phyloP scores from a whole-genome alignment of 2,888 invertebrate genomes.

The Tryphoninae sp. region DNA sequence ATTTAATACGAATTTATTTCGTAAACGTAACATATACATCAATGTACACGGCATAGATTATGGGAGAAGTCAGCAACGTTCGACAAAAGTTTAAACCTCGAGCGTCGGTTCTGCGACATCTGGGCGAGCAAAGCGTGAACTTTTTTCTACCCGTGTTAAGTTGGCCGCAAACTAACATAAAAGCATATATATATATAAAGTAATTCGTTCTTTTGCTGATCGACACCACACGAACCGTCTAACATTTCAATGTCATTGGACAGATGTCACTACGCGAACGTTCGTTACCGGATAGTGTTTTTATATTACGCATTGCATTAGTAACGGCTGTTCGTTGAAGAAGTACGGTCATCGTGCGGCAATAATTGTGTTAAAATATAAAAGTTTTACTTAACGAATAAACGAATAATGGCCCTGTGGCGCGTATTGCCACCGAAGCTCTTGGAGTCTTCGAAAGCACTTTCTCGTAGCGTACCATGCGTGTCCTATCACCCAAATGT shows the following conservation, averaged over 20 bases:
- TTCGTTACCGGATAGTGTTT: neutral
- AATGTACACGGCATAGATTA: no score
- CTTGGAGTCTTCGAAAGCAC: constrained; percentile 68
- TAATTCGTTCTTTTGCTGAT: no score
- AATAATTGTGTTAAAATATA: constrained; percentile 27
- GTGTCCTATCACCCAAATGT: constrained; percentile 90
- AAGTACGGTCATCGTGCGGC: constrained; percentile 31
- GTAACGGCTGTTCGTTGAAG: neutral
- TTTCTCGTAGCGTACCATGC: constrained; percentile 82
- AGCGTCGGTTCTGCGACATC: no score
- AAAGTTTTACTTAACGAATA: constrained; percentile 17
- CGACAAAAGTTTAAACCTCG: no score
- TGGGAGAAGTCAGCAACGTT: no score
- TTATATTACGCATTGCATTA: neutral
- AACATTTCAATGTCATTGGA: neutral
- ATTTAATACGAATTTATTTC: no score
- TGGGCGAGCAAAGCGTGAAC: no score
- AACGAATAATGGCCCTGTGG: constrained; percentile 73
- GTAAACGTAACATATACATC: no score
- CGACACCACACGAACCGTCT: neutral
- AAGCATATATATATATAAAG: no score
- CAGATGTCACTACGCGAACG: constrained; percentile 21
- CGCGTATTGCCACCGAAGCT: constrained; percentile 72
- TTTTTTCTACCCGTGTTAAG: no score
- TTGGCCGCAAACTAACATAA: no score